Evolutionary conservation across 2,113 vertebrate genomes (phyloP).

Genomic region (Datnioides undecimradiatus): DNA sequence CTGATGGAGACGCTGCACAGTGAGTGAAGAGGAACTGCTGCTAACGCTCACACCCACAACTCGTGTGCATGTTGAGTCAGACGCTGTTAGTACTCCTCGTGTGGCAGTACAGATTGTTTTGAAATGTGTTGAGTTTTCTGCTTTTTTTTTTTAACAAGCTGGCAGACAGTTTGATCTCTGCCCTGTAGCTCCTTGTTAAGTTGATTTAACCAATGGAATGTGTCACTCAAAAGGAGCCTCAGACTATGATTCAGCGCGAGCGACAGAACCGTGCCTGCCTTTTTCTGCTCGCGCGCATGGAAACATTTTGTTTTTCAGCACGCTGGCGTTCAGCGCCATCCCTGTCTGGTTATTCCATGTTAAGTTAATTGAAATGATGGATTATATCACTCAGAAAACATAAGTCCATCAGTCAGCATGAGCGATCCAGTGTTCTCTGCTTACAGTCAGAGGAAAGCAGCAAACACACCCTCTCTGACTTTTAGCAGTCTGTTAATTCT

Average conservation of each 20-base stretch:
- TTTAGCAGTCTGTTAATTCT: slow-evolving; percentile 5
- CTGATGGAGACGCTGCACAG: not conserved
- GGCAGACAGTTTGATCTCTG: slow-evolving; percentile 31
- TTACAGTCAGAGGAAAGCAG: not conserved
- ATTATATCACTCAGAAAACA: slow-evolving; percentile 38
- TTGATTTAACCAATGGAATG: slow-evolving; percentile 22
- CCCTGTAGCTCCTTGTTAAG: slow-evolving; percentile 14
- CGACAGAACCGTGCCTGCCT: not conserved
- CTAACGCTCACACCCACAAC: not conserved
- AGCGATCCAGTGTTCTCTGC: not conserved
- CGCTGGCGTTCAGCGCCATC: not conserved
- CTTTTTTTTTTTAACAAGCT: too few relatives aligned
- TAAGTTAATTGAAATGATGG: slow-evolving; percentile 40
- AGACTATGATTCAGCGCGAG: slow-evolving; percentile 2
- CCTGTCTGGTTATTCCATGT: not conserved
- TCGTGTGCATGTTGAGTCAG: not conserved
- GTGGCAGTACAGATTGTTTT: slow-evolving; percentile 1
- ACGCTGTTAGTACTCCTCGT: not conserved
- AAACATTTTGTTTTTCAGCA: not conserved
- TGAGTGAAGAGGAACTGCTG: slow-evolving; percentile 7
- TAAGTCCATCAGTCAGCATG: slow-evolving; percentile 18
- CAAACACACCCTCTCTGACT: not conserved
- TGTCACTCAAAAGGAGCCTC: slow-evolving; percentile 9
- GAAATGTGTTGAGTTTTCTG: slow-evolving; percentile 7
- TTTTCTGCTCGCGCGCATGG: not conserved